Conservation (phyloP, 2,113 vertebrate genomes). For the Syngnathus typhle region DNA sequence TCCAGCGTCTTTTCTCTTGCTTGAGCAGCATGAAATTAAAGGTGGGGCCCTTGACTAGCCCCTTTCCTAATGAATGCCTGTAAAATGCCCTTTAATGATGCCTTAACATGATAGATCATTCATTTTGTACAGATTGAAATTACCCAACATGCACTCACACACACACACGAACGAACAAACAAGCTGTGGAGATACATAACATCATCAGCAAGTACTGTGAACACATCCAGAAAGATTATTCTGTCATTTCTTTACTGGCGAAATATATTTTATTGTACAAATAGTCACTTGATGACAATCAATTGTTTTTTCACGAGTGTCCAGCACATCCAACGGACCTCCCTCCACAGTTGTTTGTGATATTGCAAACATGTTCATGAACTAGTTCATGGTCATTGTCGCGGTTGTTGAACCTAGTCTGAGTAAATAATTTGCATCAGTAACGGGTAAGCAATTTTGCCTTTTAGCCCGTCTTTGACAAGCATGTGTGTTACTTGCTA, state of each 20-base stretch:
- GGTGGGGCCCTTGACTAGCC: constrained; percentile 58
- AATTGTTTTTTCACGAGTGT: neutral
- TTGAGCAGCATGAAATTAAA: constrained; percentile 74
- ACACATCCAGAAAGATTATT: neutral
- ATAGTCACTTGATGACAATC: neutral
- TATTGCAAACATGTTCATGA: constrained; percentile 29
- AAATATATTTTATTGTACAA: neutral
- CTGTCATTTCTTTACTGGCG: neutral
- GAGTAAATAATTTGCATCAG: constrained; percentile 52
- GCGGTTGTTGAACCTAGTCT: constrained; percentile 40
- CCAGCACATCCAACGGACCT: neutral
- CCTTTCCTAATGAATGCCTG: constrained; percentile 58
- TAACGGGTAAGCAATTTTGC: constrained; percentile 40
- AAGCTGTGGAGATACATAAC: neutral
- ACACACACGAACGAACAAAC: constrained; percentile 15
- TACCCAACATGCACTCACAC: constrained; percentile 16
- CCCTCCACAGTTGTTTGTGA: neutral
- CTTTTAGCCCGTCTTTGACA: constrained; percentile 52
- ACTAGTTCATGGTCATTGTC: constrained; percentile 26
- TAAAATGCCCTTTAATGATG: constrained; percentile 67
- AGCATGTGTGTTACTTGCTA: constrained; percentile 58
- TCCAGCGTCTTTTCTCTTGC: constrained; percentile 63
- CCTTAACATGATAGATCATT: constrained; percentile 56
- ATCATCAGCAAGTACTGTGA: neutral
- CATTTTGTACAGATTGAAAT: constrained; percentile 46